Percentiles rank a stretch among this genome's conserved stretches.
Conservation (phyloP, 2,797 vertebrate genomes). For the Cyprinodon diabolis region DNA sequence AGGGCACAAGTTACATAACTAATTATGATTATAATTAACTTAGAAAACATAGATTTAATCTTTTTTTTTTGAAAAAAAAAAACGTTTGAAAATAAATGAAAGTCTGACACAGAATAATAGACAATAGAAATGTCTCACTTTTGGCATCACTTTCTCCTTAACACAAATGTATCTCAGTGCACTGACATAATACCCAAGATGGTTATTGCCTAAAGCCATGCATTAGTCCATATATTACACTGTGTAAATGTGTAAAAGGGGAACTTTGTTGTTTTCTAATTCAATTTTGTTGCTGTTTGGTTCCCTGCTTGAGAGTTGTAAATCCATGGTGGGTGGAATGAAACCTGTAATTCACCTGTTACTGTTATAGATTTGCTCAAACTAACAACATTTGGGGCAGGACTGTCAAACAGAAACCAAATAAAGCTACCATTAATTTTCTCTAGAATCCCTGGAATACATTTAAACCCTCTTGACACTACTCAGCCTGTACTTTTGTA, state of each 20-base stretch:
- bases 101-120: slow-evolving; percentile 3
- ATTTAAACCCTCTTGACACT: slow-evolving; percentile 23
- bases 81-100: slow-evolving; percentile 7
- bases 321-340: slow-evolving; percentile 16
- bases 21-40: background rate
- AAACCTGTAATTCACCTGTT: slow-evolving; percentile 28
- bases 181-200: slow-evolving; percentile 15
- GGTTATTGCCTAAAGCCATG: slow-evolving; percentile 28
- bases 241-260: slow-evolving; percentile 12
- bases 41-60: background rate
- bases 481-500: slow-evolving; percentile 15
- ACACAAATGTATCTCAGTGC: slow-evolving; percentile 8
- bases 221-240: slow-evolving; percentile 23
- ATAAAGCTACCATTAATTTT: slow-evolving; percentile 45
- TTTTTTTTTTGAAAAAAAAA: background rate
- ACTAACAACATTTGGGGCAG: slow-evolving; percentile 14
- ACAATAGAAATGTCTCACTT: slow-evolving; percentile 3
- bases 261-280: slow-evolving; percentile 13
- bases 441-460: slow-evolving; percentile 17
- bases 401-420: slow-evolving; percentile 32
- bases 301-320: slow-evolving; percentile 17
- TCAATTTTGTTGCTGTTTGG: slow-evolving; percentile 31
- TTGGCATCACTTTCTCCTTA: slow-evolving; percentile 6
- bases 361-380: slow-evolving; percentile 26
- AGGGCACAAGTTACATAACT: too few species aligned